Percentiles rank a stretch among this genome's conserved stretches.
These are phyloP conservation scores for Aelia acuminata DNA, from an alignment of 2,888 invertebrate species.

Conservation along the genomic window DNA sequence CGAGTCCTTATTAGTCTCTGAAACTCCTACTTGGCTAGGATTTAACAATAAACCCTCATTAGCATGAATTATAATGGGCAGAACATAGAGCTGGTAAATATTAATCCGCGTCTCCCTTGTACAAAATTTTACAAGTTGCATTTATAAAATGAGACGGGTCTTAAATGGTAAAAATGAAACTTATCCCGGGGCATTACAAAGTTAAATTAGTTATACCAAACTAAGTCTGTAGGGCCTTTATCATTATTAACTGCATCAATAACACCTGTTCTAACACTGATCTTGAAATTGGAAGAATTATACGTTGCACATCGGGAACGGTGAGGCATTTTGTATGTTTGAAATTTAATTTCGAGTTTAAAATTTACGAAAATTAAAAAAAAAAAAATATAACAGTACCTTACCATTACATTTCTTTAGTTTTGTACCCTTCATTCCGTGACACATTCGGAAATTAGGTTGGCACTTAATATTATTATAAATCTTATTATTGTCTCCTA, in stretches of 20 bases:
- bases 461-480: too few species aligned
- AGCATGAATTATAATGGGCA: neutral
- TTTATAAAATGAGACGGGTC: neutral
- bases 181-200: neutral
- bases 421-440: too few species aligned
- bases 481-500: too few species aligned
- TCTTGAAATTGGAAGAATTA: too few species aligned
- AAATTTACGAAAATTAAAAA: too few species aligned
- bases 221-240: neutral
- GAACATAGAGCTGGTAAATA: neutral
- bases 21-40: neutral
- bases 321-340: too few species aligned
- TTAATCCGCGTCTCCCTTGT: neutral
- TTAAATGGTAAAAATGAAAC: neutral
- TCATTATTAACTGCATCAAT: neutral
- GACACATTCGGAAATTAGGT: too few species aligned
- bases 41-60: neutral
- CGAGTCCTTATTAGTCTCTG: neutral
- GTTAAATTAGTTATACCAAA: neutral
- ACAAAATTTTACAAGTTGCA: neutral
- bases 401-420: too few species aligned
- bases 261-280: neutral
- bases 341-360: too few species aligned
- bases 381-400: too few species aligned
- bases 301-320: too few species aligned